A percentile compares a stretch with the other conserved stretches of the same genome.
Conservation (phyloP, 2,888 invertebrate species). For the Danaus chrysippus region DNA sequence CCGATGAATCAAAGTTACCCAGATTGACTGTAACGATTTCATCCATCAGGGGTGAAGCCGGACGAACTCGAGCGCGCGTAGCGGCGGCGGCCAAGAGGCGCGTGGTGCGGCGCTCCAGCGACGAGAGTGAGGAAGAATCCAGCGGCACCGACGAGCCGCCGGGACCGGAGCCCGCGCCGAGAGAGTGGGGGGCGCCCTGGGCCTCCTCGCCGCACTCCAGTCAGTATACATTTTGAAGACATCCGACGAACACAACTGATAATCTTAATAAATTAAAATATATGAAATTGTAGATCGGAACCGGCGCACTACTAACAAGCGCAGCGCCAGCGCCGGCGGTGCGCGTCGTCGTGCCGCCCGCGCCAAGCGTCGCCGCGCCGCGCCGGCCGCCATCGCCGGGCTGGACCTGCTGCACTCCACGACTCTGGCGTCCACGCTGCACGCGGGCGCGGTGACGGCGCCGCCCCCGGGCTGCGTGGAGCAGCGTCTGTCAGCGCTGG, state of each 20-base stretch:
- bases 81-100: constrained; percentile 59
- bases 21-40: no score
- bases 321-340: constrained; percentile 72
- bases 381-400: constrained; percentile 86
- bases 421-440: constrained; percentile 91
- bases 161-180: constrained; percentile 69
- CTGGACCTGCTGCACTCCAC: constrained; percentile 93
- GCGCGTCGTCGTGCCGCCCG: constrained; percentile 59
- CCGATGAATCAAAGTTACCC: no score
- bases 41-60: constrained; percentile 48
- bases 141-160: constrained; percentile 72
- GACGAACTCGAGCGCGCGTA: constrained; percentile 57
- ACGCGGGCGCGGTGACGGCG: constrained; percentile 84
- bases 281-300: constrained; percentile 50
- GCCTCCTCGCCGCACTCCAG: constrained; percentile 70
- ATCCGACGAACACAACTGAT: background rate
- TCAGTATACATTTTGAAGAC: constrained; percentile 39
- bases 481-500: constrained; percentile 90
- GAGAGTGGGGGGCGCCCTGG: constrained; percentile 78
- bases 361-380: constrained; percentile 63
- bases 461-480: constrained; percentile 96
- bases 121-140: constrained; percentile 73
- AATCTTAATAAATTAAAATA: background rate
- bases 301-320: constrained; percentile 64
- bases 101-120: constrained; percentile 65